Evolutionary conservation across 2,888 invertebrate genomes (phyloP).

Genomic region (Eurytoma californica): DNA sequence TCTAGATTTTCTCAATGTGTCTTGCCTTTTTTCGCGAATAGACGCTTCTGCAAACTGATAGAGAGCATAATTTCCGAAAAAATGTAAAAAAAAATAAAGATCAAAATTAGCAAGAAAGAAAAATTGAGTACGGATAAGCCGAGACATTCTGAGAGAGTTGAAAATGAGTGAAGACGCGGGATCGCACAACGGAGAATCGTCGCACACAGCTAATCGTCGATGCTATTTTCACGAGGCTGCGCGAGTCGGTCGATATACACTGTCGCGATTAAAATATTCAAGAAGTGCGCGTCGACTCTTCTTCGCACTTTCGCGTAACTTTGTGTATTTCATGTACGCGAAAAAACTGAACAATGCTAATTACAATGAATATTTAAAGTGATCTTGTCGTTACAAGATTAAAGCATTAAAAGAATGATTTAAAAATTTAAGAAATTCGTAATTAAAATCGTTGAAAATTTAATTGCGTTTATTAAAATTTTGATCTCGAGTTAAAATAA

Average conservation of each 20-base stretch:
- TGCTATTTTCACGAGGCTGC: conserved; percentile 25
- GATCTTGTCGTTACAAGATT: no score
- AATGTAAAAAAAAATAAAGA: background rate
- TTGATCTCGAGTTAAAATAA: no score
- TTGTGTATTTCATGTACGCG: no score
- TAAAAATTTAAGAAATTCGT: no score
- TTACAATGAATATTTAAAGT: no score
- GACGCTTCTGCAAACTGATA: conserved; percentile 20
- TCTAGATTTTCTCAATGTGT: conserved; percentile 50
- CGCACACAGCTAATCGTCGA: conserved; percentile 22
- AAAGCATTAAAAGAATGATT: no score
- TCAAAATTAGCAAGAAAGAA: background rate
- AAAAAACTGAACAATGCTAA: no score
- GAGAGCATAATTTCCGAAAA: background rate
- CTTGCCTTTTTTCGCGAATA: conserved; percentile 40
- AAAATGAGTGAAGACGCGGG: conserved; percentile 1
- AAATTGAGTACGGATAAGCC: background rate
- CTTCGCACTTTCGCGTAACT: background rate
- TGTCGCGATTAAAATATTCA: conserved; percentile 41
- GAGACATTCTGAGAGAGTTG: conserved; percentile 10
- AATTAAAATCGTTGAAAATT: no score
- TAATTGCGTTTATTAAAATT: no score
- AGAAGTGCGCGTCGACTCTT: conserved; percentile 18
- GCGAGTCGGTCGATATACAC: conserved; percentile 26
- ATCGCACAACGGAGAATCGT: conserved; percentile 2